Evolutionary conservation across 92 coral and sea anemone species (phyloP), one percentile per base, ranked within the genome.

Genomic region (Diadumene lineata): DNA sequence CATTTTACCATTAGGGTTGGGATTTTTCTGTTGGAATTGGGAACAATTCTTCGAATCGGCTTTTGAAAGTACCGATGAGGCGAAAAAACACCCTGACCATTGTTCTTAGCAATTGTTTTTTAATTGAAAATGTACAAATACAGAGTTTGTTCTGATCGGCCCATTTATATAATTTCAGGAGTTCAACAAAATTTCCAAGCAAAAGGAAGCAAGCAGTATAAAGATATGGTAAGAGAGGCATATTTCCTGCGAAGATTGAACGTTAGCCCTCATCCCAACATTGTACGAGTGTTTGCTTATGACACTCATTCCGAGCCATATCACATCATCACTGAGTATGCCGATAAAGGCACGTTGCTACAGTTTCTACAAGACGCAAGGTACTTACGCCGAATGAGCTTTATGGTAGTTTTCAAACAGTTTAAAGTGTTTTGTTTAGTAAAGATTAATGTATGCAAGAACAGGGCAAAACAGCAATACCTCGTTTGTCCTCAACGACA

Each of bases 291-390:
- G 50, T 72, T 72, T 56, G 77, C 77, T 0, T 72, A 31, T 16
- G 77, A 72, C 29, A 72, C 77, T 2, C 34, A 28, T 23, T 9
- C 77, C 22, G 25, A 56, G 31, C 77, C 77, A 7, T 72, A 72
- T 25, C 77, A 72, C 22, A 27, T 72, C 17, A 72, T 72, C 31
- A 72, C 77, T 16, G 77, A 72, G 50, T 38, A 56, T 33, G 75
- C 53, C 13, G 27, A 60, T 0, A 32, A 32, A 27, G 53, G 77
- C 11, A 48, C 77, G 0, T 66, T 72, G 2, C 50, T 72, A 31
- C 34, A 34, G 55, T 72, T 9, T 25, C 60, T 72, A 55, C 77
- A 56, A 19, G 34, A 25, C 7, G 22, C 66, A 72, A 72, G 77
- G 77, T 72, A 31, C 53, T 62, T 24, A 56, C 31, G 55, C 62